Evolutionary conservation across 2,888 invertebrate species (phyloP), one percentile per base, ranked within the genome.

Genomic region (Neoaliturus tenellus): DNA sequence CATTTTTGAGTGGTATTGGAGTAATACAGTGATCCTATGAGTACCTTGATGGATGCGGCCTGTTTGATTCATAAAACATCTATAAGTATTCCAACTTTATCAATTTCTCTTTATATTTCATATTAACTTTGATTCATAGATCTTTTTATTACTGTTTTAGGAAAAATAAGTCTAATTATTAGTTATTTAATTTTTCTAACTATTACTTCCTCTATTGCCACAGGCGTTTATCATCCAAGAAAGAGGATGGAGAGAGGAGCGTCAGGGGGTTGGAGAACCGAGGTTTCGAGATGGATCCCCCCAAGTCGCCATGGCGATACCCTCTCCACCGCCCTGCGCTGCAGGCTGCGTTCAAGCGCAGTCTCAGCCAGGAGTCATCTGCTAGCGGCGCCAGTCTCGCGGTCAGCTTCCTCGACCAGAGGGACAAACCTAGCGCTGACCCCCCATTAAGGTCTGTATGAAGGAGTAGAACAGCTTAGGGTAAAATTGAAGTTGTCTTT

Each of bases 281-380:
- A 81, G 95, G 93, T 48, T 96, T 94, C 89, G 95, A 95, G 88
- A 92, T 90, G 89, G 94, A 94, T 88, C 92, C 91, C 1, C 94
- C 95, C 0, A 96, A 96, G 90, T 94, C 95, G 39, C 94, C 95
- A 0, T 96, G 95, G 96, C 92, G 94, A 87, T 95, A 95, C 90
- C 95, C 95, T 0, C 92, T 92, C 85, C 90, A 91, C 17, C 89
- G 92, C 87, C 89, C 90, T 89, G 92, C 89, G 73, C 87, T 87
- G 12, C 88, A 91, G 89, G 86, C 87, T 10, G 87, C 88, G 10
- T 89, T 89, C 86, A 86, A 88, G 48, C 86, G 89, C 10, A 87
- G 84, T 23, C 80, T 86, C 51, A 88, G 88, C 25, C 89, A 89
- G 83, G 89, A 89, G 84, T 89, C 89, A 6, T 88, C 88, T 0